phyloP scores from a whole-genome alignment of 2,113 vertebrate species.

The Alaudala cheleensis region DNA sequence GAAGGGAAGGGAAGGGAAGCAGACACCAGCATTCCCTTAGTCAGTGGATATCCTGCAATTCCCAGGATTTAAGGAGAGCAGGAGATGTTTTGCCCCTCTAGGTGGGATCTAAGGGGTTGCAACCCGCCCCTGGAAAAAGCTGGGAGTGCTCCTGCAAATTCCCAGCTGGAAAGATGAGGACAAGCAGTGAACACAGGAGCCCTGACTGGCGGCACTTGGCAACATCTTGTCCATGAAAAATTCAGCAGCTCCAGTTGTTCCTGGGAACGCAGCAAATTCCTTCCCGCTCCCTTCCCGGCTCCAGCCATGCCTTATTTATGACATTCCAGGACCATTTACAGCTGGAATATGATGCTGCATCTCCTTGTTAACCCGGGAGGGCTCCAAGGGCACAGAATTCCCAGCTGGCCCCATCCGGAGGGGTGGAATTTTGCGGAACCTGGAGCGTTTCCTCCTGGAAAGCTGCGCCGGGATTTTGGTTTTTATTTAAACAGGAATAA shows the following conservation, averaged over 20 bases:
- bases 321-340: neutral
- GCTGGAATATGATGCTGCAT: neutral
- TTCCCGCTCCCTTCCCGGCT: neutral
- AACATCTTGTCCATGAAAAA: constrained; percentile 59
- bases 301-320: neutral
- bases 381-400: neutral
- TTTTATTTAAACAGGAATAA: neutral
- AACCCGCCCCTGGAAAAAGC: fast-evolving
- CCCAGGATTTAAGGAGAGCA: neutral
- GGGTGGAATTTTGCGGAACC: neutral
- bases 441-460: neutral
- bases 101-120: neutral
- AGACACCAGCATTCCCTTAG: fast-evolving
- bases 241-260: constrained; percentile 14
- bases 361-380: neutral
- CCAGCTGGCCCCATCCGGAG: fast-evolving
- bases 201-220: neutral
- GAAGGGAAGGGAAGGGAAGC: neutral
- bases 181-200: neutral
- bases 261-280: neutral
- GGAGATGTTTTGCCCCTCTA: fast-evolving
- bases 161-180: neutral
- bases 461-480: neutral
- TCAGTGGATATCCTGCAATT: fast-evolving
- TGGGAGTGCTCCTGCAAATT: neutral